These are phyloP conservation scores for Carettochelys insculpta DNA, from an alignment of 2,113 vertebrate species.

Conservation along the genomic window DNA sequence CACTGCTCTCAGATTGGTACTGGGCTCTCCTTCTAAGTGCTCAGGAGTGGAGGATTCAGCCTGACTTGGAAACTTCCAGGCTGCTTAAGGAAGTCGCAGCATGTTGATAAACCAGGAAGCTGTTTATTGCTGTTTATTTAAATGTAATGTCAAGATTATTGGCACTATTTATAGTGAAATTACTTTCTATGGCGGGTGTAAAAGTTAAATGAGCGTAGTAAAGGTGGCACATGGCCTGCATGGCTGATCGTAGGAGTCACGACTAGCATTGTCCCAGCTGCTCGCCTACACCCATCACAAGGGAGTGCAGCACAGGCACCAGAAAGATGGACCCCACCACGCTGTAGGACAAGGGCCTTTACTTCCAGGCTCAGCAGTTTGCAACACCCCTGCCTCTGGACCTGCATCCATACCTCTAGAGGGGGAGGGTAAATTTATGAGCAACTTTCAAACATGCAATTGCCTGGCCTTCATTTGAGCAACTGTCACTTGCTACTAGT, in stretches of 20 bases:
- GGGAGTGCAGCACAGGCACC: background rate
- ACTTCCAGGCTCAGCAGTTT: background rate
- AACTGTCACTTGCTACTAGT: background rate
- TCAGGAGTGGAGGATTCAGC: background rate
- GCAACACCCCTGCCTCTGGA: rapidly evolving
- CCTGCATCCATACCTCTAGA: background rate
- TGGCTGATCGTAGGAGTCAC: slow-evolving; percentile 47
- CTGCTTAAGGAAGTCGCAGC: background rate
- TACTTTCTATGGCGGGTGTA: slow-evolving; percentile 69
- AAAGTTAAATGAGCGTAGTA: slow-evolving; percentile 70
- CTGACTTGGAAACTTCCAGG: background rate
- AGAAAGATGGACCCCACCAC: background rate
- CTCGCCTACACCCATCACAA: background rate
- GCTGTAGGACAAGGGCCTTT: background rate
- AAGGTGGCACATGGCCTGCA: slow-evolving; percentile 63
- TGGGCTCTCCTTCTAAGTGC: background rate
- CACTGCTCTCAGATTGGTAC: background rate
- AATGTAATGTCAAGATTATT: slow-evolving; percentile 59
- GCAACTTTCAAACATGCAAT: background rate
- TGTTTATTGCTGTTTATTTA: slow-evolving; percentile 61
- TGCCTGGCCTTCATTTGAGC: background rate
- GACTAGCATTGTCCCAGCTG: background rate
- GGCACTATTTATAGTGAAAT: slow-evolving; percentile 62
- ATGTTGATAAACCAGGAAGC: slow-evolving; percentile 18
- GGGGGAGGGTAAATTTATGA: background rate